phyloP scores from a whole-genome alignment of 2,888 invertebrate species.

The Torymus auratus region DNA sequence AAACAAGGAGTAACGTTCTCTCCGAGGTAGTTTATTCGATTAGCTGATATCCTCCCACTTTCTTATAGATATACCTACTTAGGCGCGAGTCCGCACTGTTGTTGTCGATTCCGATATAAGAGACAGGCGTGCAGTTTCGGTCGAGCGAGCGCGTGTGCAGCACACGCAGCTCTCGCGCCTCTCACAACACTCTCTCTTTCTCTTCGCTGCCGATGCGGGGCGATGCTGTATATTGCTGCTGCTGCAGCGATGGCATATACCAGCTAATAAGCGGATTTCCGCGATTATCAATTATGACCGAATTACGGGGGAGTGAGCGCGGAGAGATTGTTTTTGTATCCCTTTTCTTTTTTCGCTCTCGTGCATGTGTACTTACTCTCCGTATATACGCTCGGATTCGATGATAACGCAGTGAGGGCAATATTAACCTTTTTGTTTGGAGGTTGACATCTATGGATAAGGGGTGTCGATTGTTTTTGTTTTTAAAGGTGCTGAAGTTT shows the following conservation, averaged over 20 bases:
- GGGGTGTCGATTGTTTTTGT: no score
- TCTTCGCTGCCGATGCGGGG: neutral
- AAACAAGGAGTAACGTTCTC: no score
- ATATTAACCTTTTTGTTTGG: no score
- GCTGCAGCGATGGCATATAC: neutral
- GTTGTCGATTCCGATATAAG: no score
- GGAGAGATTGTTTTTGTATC: conserved; percentile 6
- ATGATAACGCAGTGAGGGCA: neutral
- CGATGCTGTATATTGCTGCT: no score
- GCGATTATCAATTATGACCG: conserved; percentile 56
- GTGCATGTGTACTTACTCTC: neutral
- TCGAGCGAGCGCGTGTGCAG: neutral
- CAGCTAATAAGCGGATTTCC: conserved; percentile 58
- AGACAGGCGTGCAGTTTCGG: neutral
- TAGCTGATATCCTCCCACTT: no score
- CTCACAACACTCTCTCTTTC: neutral
- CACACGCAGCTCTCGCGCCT: neutral
- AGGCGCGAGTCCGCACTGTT: no score
- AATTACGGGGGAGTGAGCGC: conserved; percentile 15
- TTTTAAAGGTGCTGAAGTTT: no score
- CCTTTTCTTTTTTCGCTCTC: neutral
- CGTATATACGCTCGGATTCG: neutral
- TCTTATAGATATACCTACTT: no score
- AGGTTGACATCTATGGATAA: no score
- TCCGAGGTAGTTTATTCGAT: no score